A percentile compares a stretch with the other conserved stretches of the same genome.
phyloP scores from a whole-genome alignment of 2,113 vertebrate genomes.

The Tetraodon nigroviridis region DNA sequence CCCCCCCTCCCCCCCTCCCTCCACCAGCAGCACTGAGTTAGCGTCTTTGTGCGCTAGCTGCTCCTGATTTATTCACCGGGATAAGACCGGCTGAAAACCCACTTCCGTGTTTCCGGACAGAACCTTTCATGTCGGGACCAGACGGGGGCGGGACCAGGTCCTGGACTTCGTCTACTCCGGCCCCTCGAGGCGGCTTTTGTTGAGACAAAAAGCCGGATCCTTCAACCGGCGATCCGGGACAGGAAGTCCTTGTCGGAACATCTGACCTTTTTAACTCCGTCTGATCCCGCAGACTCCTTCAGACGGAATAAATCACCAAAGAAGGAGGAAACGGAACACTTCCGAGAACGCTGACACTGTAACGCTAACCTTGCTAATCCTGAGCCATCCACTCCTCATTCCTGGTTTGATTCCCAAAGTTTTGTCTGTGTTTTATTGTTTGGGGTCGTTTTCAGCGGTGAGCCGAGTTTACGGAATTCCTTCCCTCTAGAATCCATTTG shows the following conservation, averaged over 20 bases:
- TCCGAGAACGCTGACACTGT: background rate
- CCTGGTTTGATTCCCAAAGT: background rate
- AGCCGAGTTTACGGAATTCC: background rate
- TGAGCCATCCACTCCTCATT: background rate
- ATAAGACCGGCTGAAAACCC: background rate
- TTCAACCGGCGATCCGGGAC: slow-evolving; percentile 23
- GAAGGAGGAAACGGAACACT: slow-evolving; percentile 11
- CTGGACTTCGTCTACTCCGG: slow-evolving; percentile 36
- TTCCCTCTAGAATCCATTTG: background rate
- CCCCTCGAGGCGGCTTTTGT: slow-evolving; percentile 14
- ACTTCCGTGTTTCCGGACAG: background rate
- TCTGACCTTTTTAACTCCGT: slow-evolving; percentile 7
- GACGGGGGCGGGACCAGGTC: slow-evolving; percentile 20
- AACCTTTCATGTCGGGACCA: background rate
- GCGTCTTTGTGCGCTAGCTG: background rate
- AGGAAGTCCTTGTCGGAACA: slow-evolving; percentile 28
- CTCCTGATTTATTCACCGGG: background rate
- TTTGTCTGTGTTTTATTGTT: too few species aligned
- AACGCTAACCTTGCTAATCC: background rate
- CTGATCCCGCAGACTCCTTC: slow-evolving; percentile 30
- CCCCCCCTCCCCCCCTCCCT: too few species aligned
- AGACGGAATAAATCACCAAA: slow-evolving; percentile 4
- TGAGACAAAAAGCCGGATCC: slow-evolving; percentile 27
- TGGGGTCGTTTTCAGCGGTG: background rate
- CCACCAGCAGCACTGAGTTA: background rate